phyloP scores from a whole-genome alignment of 2,797 vertebrate species.

The Meda fulgida region DNA sequence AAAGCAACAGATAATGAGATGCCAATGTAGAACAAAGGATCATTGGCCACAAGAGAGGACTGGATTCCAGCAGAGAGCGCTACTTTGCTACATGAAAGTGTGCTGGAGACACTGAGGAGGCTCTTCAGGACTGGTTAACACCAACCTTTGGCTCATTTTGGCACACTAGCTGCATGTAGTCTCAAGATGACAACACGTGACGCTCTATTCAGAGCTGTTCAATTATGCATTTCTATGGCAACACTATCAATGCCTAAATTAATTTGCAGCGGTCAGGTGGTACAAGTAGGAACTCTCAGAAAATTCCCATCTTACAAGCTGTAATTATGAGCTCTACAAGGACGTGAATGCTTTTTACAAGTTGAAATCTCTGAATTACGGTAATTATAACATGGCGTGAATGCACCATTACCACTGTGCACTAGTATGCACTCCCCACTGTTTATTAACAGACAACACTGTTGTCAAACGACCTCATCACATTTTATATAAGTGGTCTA shows the following conservation, averaged over 20 bases:
- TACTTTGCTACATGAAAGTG: constrained; percentile 1
- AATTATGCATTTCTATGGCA: neutral
- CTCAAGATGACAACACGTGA: neutral
- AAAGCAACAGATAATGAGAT: constrained; percentile 48
- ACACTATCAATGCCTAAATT: neutral
- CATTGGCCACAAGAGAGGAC: constrained; percentile 28
- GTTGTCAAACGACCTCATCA: neutral
- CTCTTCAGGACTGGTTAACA: neutral
- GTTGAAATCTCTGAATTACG: neutral
- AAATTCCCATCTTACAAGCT: neutral
- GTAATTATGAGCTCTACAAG: neutral
- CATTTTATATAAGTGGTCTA: neutral
- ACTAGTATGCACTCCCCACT: neutral
- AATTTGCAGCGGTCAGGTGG: neutral
- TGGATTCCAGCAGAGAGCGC: constrained; percentile 44
- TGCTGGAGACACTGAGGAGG: constrained; percentile 14
- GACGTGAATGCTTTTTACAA: neutral
- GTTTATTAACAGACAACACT: neutral
- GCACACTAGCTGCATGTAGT: neutral
- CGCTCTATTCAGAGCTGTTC: neutral
- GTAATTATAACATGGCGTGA: neutral
- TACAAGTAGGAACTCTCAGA: neutral
- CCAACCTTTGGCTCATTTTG: too few species aligned
- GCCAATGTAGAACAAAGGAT: constrained; percentile 51
- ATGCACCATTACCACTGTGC: neutral